Percentiles rank a stretch among this genome's conserved stretches.
Evolutionary conservation across 2,888 invertebrate species (phyloP).

Genomic region (Hyles lineata): DNA sequence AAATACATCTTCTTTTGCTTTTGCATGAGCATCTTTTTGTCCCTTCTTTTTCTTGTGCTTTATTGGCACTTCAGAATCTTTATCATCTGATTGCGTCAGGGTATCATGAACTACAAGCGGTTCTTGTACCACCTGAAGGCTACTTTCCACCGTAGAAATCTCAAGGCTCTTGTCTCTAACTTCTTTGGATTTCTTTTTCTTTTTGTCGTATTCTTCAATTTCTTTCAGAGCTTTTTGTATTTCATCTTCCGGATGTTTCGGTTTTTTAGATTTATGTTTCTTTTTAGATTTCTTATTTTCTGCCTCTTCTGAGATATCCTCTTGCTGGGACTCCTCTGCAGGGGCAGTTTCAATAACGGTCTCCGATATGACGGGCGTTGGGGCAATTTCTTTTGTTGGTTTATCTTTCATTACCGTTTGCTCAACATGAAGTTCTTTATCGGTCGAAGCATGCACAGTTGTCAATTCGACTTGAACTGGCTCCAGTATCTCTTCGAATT

Average conservation of each 20-base stretch:
- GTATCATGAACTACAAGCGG: slow-evolving; percentile 30
- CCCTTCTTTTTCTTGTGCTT: slow-evolving; percentile 59
- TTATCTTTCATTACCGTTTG: slow-evolving; percentile 34
- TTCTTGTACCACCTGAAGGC: slow-evolving; percentile 30
- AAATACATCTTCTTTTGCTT: slow-evolving; percentile 35
- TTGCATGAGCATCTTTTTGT: slow-evolving; percentile 45
- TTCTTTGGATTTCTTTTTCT: slow-evolving; percentile 69
- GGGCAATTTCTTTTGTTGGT: slow-evolving; percentile 45
- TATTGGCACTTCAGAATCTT: slow-evolving; percentile 39
- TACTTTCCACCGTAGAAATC: slow-evolving; percentile 31
- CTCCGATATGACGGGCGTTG: slow-evolving; percentile 38
- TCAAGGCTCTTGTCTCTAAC: slow-evolving; percentile 50
- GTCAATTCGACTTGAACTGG: slow-evolving; percentile 41
- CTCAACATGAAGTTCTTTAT: slow-evolving; percentile 35
- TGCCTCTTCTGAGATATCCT: slow-evolving; percentile 45
- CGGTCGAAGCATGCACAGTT: slow-evolving; percentile 34
- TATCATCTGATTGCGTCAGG: slow-evolving; percentile 25
- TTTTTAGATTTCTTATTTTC: slow-evolving; percentile 69
- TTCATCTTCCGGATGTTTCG: slow-evolving; percentile 69
- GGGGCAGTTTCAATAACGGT: slow-evolving; percentile 52
- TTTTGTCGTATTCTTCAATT: slow-evolving; percentile 71
- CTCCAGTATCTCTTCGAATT: slow-evolving; percentile 68
- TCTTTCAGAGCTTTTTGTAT: slow-evolving; percentile 78
- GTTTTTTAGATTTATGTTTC: slow-evolving; percentile 71
- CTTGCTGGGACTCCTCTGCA: slow-evolving; percentile 44